phyloP scores from a whole-genome alignment of 2,888 invertebrate genomes.

The Acleris emargana region DNA sequence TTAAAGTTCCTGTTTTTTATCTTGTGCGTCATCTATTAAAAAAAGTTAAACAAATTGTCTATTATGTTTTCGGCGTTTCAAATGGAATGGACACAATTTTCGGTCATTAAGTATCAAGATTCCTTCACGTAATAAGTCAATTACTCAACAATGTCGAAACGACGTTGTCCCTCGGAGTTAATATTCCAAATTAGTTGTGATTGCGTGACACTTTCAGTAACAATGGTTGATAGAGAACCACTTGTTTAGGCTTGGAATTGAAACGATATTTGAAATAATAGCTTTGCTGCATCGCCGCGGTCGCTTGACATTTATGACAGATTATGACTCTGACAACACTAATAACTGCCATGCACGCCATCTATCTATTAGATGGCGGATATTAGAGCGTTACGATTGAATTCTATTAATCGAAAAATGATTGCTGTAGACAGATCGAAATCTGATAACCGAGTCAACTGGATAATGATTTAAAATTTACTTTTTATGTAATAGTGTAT shows the following conservation, averaged over 20 bases:
- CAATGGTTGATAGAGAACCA: constrained; percentile 65
- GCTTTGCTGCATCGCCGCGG: constrained; percentile 61
- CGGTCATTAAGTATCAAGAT: constrained; percentile 46
- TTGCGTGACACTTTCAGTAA: constrained; percentile 70
- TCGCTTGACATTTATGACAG: constrained; percentile 78
- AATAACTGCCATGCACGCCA: constrained; percentile 75
- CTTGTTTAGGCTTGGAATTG: constrained; percentile 67
- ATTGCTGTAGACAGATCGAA: constrained; percentile 57
- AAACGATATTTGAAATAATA: constrained; percentile 72
- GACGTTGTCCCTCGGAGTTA: constrained; percentile 49
- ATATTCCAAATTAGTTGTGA: constrained; percentile 55
- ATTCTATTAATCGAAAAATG: constrained; percentile 71
- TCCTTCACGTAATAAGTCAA: constrained; percentile 50
- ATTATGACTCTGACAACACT: constrained; percentile 72
- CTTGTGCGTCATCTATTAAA: neutral
- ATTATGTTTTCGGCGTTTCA: constrained; percentile 31
- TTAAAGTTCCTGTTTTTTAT: constrained; percentile 1
- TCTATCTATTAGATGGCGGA: constrained; percentile 75
- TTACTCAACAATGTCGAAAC: constrained; percentile 52
- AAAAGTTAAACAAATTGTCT: constrained; percentile 14
- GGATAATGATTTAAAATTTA: constrained; percentile 48
- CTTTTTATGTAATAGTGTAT: too few species aligned
- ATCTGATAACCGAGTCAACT: constrained; percentile 48
- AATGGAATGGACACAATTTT: constrained; percentile 45
- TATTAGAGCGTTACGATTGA: constrained; percentile 66